Base-by-base conservation (phyloP, 2,888 invertebrate genomes). In the Hypolimnas misippus region DNA sequence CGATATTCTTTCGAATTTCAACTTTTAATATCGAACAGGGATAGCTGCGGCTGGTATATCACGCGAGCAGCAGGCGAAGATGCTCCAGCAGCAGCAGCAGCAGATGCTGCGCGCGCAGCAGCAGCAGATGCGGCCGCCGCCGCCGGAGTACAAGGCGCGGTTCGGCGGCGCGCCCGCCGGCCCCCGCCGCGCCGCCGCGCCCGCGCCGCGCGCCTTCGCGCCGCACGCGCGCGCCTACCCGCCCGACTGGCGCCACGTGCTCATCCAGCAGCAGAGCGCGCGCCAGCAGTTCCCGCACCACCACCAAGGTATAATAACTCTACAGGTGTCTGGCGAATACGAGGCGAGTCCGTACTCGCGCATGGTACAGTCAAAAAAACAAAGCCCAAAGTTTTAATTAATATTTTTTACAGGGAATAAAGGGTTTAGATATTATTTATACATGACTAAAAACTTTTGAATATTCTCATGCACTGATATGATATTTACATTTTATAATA, bases 61-160 rank as follows among this genome's bases (percentile, higher is more conserved):
- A 25, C 93, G 93, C 63, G 94, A 94, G 82, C 93, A 93, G 67
- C 95, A 95, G 77, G 95, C 94, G 4, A 95, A 95, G 83, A 93
- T 94, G 83, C 77, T 95, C 68, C 94, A 93, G 76, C 95, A 94
- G 72, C 95, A 94, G 72, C 95, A 95, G 78, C 95, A 94, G 74
- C 95, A 95, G 76, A 93, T 94, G 91, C 72, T 94, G 70, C 86
- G 93, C 25, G 92, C 93, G 12, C 94, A 94, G 73, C 93, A 89
- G 72, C 93, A 33, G 67, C 89, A 89, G 73, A 86, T 87, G 89
- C 93, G 96, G 57, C 96, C 97, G 29, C 97, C 97, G 19, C 97
- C 97, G 44, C 97, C 97, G 1, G 97, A 97, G 83, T 97, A 97
- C 87, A 97, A 97, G 84, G 94, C 95, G 76, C 93, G 92, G 73